Evolutionary conservation across 2,113 vertebrate genomes (phyloP).

Genomic region (Pachycephala philippinensis): DNA sequence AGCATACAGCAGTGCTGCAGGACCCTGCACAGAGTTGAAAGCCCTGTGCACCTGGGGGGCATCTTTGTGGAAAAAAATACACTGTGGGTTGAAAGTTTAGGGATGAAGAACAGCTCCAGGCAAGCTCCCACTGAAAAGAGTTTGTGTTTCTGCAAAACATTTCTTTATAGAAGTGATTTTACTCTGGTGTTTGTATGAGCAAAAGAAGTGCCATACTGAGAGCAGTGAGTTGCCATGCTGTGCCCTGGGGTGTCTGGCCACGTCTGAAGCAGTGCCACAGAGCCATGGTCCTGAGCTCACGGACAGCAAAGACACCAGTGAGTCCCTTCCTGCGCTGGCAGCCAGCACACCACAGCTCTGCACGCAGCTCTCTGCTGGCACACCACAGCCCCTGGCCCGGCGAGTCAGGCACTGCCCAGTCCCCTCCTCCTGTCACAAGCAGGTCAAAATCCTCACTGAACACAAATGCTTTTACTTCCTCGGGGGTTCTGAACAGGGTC

Average conservation of each 20-base stretch:
- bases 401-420: constrained; percentile 66
- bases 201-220: background rate
- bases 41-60: fast-evolving
- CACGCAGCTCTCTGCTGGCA: background rate
- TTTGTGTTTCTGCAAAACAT: background rate
- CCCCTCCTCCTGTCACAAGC: constrained; percentile 75
- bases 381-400: constrained; percentile 47
- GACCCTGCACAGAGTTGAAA: background rate
- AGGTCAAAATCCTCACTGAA: constrained; percentile 68
- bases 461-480: constrained; percentile 74
- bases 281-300: background rate
- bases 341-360: background rate
- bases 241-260: background rate
- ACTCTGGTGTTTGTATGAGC: background rate
- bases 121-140: background rate
- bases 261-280: fast-evolving
- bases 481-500: constrained; percentile 60
- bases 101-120: background rate
- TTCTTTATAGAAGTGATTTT: background rate
- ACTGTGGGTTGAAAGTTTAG: background rate
- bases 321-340: fast-evolving
- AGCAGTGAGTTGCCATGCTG: background rate
- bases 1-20: fast-evolving
- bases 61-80: background rate
- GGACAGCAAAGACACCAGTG: background rate